phyloP scores from a whole-genome alignment of 2,113 vertebrate genomes.

The Apaloderma vittatum region DNA sequence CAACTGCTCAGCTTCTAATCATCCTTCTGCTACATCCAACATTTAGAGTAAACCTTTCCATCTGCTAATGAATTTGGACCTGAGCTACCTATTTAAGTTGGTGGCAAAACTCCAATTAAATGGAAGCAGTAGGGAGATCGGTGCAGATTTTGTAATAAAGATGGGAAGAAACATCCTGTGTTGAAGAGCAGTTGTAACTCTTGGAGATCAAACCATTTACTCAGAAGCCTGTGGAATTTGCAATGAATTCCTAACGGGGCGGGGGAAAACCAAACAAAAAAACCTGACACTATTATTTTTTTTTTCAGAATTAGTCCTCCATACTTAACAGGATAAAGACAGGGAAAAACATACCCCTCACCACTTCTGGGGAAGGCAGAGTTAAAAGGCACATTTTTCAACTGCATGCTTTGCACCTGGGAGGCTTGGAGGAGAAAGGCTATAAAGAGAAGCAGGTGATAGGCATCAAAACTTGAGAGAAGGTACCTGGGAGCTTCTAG shows the following conservation, averaged over 20 bases:
- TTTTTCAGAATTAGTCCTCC: not conserved
- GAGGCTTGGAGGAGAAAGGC: not conserved
- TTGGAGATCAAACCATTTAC: not conserved
- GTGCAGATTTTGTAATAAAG: not conserved
- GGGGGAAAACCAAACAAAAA: not conserved
- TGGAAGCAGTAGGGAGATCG: not conserved
- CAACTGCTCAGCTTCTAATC: not conserved
- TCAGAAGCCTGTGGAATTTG: not conserved
- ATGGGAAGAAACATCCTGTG: not conserved
- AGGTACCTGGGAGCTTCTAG: not conserved
- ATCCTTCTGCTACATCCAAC: not conserved
- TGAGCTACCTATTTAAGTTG: not conserved
- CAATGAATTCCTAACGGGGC: not conserved
- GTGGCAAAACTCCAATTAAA: conserved; percentile 29
- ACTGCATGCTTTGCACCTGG: not conserved
- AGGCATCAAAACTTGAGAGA: not conserved
- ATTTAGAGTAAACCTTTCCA: conserved; percentile 21
- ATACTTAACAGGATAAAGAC: not conserved
- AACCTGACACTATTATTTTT: not conserved
- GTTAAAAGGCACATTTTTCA: not conserved
- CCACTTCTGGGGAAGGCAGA: not conserved
- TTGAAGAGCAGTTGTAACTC: not conserved
- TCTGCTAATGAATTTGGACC: conserved; percentile 5
- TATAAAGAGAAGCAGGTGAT: not conserved
- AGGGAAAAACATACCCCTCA: not conserved